Conservation (phyloP, 2,113 vertebrate species). For the Catharus bicknelli region DNA sequence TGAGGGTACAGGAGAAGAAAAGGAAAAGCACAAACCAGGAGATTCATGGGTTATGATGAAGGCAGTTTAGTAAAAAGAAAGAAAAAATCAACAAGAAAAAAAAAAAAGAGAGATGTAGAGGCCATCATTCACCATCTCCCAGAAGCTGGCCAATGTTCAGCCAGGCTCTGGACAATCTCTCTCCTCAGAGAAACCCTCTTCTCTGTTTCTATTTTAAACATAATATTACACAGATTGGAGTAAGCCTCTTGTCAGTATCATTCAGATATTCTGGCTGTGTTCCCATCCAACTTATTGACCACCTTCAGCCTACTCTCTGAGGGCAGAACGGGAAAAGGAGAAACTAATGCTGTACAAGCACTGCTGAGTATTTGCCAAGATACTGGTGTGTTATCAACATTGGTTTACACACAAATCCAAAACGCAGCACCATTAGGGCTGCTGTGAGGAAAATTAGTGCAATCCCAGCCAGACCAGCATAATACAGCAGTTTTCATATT, state of each 20-base stretch:
- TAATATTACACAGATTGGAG: neutral
- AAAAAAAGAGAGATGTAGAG: neutral
- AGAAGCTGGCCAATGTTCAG: neutral
- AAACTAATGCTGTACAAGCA: neutral
- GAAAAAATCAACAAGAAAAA: neutral
- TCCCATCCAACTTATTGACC: neutral
- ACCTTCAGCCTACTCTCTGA: neutral
- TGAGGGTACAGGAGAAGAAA: neutral
- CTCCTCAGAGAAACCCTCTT: neutral
- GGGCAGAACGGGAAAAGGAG: neutral
- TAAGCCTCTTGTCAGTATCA: neutral
- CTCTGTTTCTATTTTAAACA: neutral
- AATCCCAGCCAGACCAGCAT: neutral
- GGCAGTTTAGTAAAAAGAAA: neutral
- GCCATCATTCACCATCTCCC: neutral
- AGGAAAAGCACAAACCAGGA: neutral
- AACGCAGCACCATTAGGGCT: neutral
- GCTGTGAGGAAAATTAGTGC: neutral
- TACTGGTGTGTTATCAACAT: neutral
- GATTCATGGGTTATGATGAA: neutral
- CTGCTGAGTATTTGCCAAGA: neutral
- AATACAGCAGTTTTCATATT: neutral
- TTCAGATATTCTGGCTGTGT: neutral
- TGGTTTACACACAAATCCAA: neutral
- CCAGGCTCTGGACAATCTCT: neutral